A percentile compares a stretch with the other conserved stretches of the same genome.
These are phyloP conservation scores for Pantala flavescens DNA, from an alignment of 1,140 invertebrate genomes.

Conservation along the genomic window DNA sequence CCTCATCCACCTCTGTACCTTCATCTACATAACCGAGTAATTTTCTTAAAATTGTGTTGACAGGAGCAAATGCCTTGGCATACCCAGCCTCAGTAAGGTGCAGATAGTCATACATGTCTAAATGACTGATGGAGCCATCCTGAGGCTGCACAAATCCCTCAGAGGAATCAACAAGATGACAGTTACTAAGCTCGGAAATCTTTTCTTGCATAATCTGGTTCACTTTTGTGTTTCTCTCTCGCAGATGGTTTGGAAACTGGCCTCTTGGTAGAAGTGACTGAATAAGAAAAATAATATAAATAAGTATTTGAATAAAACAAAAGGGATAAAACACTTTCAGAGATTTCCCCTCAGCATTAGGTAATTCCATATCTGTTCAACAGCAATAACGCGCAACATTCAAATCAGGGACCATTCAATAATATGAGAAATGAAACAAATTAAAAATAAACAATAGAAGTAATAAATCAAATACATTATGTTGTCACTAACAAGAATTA, in stretches of 20 bases:
- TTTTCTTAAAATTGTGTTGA: conserved; percentile 64
- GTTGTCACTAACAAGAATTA: no score
- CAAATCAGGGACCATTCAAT: no score
- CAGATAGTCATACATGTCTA: conserved; percentile 83
- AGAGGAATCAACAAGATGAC: conserved; percentile 61
- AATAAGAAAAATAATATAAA: conserved; percentile 31
- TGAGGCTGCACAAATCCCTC: conserved; percentile 57
- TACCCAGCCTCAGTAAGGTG: conserved; percentile 74
- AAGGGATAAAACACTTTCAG: background rate
- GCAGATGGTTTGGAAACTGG: conserved; percentile 63
- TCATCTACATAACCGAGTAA: conserved; percentile 65
- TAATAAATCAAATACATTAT: no score
- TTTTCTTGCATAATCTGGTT: conserved; percentile 58
- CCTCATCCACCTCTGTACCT: conserved; percentile 49
- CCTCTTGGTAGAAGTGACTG: conserved; percentile 75
- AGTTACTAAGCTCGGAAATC: conserved; percentile 45
- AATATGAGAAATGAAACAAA: no score
- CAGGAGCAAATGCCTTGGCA: conserved; percentile 68
- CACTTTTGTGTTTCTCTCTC: conserved; percentile 61
- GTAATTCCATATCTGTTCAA: no score
- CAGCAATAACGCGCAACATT: no score
- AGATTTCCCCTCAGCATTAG: no score
- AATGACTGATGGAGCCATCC: conserved; percentile 70
- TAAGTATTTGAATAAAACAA: conserved; percentile 14
- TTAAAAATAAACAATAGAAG: no score